phyloP scores from a whole-genome alignment of 2,888 invertebrate species.

The Drosophila flavopinicola region DNA sequence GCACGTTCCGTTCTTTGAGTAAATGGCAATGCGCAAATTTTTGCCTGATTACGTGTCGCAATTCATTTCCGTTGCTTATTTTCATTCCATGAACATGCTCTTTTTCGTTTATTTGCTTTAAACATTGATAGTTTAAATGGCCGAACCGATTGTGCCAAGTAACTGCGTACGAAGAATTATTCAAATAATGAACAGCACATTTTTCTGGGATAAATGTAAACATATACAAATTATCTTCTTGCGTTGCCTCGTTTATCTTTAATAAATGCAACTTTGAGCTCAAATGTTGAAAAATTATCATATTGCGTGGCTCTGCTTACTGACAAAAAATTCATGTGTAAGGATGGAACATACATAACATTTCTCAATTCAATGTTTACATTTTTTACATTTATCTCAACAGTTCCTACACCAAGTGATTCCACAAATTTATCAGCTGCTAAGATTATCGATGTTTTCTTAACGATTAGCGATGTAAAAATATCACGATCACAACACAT shows the following conservation, averaged over 20 bases:
- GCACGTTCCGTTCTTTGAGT: slow-evolving; percentile 1
- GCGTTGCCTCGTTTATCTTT: too few species aligned
- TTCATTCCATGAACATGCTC: too few species aligned
- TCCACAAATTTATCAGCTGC: neutral
- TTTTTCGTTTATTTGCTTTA: too few species aligned
- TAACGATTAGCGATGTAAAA: neutral
- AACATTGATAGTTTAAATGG: slow-evolving; percentile 6
- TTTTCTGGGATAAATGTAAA: neutral
- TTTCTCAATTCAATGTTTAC: too few species aligned
- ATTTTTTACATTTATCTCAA: too few species aligned
- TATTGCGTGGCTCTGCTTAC: neutral
- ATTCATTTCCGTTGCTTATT: too few species aligned
- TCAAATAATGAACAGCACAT: neutral
- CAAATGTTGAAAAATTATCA: neutral
- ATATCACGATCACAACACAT: neutral
- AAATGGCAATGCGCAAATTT: slow-evolving; percentile 9
- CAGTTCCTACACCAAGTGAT: neutral
- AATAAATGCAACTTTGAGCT: too few species aligned
- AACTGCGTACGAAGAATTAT: neutral
- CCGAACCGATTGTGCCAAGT: slow-evolving; percentile 7
- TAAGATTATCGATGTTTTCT: neutral
- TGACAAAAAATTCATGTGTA: too few species aligned
- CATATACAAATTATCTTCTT: neutral
- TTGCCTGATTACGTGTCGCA: too few species aligned
- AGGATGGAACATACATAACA: too few species aligned